Evolutionary conservation across 2,113 vertebrate genomes (phyloP), one percentile per base, ranked within the genome.

Genomic region (Carollia perspicillata): DNA sequence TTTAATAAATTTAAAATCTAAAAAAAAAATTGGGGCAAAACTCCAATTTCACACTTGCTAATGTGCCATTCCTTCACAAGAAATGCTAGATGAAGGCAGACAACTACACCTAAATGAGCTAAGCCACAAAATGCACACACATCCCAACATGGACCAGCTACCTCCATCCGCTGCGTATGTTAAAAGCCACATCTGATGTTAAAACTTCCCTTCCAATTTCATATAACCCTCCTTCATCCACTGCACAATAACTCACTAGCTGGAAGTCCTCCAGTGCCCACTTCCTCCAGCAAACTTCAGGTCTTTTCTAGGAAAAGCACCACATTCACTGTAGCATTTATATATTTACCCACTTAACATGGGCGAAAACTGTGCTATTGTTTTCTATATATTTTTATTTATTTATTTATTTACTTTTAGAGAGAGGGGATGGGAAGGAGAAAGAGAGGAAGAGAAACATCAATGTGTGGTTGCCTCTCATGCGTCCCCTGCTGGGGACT

Each of bases 1-100:
- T 92, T 95, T 94, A 95, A 92, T 95, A 96, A 96, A 94, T 28
- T 55, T 95, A 96, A 96, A 94, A 35, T 63, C 23, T 55, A n/a
- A n/a, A n/a, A 23, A 23, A 58, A 77, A 77, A 40, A 58, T 12
- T 12, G 28, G 20, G 51, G 47, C 9, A 26, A 74, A 94, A 85
- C 30, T 83, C 79, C 47, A 86, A 79, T 75, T 93, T 91, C 72
- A 53, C 23, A 18, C 79, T 80, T 84, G 42, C 37, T 85, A 58
- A 60, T 51, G n/a, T 0, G 1, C 35, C 87, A 8, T n/a, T 53
- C 10, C 30, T 93, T 30, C 20, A 30, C 11, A 2, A 79, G 63
- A 47, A 84, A 89, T 51, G 58, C 28, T 42, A 92, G 49, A 18
- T 33, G 18, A 80, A 94, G 84, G 33, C 69, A 96, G 40, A 86